phyloP scores from a whole-genome alignment of 2,113 vertebrate species.

The Microcebus jonahi region DNA sequence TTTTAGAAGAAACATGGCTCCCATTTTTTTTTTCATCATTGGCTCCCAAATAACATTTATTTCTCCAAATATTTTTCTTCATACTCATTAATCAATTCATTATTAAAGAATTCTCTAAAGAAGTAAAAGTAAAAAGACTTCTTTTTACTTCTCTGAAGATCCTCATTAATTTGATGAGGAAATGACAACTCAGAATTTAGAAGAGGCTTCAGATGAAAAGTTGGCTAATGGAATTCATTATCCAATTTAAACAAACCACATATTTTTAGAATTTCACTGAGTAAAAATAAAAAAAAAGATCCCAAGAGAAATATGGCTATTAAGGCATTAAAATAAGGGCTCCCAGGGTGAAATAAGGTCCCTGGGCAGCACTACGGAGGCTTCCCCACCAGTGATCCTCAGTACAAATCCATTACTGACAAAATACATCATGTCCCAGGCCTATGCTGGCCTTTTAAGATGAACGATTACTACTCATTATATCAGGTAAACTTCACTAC shows the following conservation, averaged over 20 bases:
- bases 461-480: not conserved
- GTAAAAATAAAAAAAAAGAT: not conserved
- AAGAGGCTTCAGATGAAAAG: not conserved
- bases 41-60: conserved; percentile 44
- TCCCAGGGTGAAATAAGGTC: not conserved
- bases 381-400: not conserved
- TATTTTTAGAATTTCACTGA: conserved; percentile 54
- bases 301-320: not conserved
- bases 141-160: conserved; percentile 26
- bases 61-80: conserved; percentile 51
- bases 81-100: conserved; percentile 17
- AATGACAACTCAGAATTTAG: conserved; percentile 49
- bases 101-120: conserved; percentile 37
- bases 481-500: not conserved
- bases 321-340: not conserved
- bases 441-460: not conserved
- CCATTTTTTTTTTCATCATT: conserved; percentile 43
- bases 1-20: conserved; percentile 71
- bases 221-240: conserved; percentile 21
- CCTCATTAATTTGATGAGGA: conserved; percentile 10
- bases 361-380: not conserved
- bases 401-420: not conserved
- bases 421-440: not conserved
- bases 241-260: conserved; percentile 24
- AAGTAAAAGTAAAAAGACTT: not conserved